A percentile compares a stretch with the other conserved stretches of the same genome.
Evolutionary conservation across 2,888 invertebrate species (phyloP).

Genomic region (Agrypnus murinus): DNA sequence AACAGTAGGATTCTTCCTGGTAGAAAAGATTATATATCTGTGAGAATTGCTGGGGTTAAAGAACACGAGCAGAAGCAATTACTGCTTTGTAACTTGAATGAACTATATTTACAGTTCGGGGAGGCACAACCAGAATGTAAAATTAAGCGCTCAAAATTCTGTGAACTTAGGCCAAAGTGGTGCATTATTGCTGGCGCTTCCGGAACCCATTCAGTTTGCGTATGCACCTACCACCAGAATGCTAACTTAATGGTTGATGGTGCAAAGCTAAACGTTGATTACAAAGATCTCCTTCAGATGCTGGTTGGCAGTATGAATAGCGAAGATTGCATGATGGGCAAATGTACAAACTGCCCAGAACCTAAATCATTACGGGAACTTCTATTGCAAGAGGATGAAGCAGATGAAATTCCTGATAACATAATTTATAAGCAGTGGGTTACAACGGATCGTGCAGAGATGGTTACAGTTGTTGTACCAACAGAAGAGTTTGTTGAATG

Average conservation of each 20-base stretch:
- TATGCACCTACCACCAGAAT: conserved; percentile 3
- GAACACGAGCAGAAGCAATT: too few species aligned
- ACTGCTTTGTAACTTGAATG: too few species aligned
- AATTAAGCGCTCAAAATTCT: too few species aligned
- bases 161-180: too few species aligned
- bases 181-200: too few species aligned
- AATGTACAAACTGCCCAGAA: background rate
- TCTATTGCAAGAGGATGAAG: background rate
- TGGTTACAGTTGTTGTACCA: background rate
- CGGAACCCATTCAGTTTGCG: background rate
- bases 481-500: background rate
- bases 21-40: too few species aligned
- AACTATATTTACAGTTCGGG: too few species aligned
- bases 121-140: too few species aligned
- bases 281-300: background rate
- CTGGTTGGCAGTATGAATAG: background rate
- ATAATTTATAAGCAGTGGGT: background rate
- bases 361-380: background rate
- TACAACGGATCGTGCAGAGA: background rate
- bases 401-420: background rate
- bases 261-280: background rate
- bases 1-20: too few species aligned
- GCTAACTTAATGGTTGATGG: conserved; percentile 7
- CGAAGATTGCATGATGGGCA: background rate
- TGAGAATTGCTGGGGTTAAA: too few species aligned